A percentile compares a stretch with the other conserved stretches of the same genome.
phyloP scores from a whole-genome alignment of 2,797 vertebrate genomes.

The Aselliscus stoliczkanus region DNA sequence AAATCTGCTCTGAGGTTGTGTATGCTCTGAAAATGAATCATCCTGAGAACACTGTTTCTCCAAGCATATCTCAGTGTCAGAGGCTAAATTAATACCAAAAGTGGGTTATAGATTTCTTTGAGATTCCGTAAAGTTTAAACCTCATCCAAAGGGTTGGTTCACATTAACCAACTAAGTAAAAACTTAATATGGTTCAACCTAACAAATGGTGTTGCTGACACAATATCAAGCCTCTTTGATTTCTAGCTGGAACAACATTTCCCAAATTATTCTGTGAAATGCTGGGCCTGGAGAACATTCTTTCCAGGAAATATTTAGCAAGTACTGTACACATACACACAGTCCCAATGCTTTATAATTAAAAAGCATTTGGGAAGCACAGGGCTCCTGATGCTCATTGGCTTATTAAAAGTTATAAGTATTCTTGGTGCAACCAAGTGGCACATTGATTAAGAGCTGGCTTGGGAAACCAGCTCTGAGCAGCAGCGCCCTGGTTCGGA shows the following conservation, averaged over 20 bases:
- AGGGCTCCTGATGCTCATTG: background rate
- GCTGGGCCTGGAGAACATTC: background rate
- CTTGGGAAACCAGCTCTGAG: no score
- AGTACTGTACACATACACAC: background rate
- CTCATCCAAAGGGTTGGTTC: background rate
- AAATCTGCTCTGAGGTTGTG: background rate
- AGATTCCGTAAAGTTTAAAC: background rate
- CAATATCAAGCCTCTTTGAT: background rate
- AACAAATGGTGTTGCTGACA: background rate
- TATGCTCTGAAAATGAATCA: background rate
- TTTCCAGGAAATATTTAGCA: conserved; percentile 38
- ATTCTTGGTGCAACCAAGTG: no score
- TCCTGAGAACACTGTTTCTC: background rate
- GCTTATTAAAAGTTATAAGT: background rate
- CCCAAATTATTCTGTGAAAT: background rate
- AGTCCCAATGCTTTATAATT: background rate
- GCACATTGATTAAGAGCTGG: no score
- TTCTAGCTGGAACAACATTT: background rate
- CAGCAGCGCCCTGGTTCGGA: no score
- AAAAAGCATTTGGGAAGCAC: background rate
- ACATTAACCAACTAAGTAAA: background rate
- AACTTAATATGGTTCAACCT: background rate
- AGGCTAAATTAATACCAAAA: background rate
- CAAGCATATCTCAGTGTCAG: background rate
- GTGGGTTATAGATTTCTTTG: background rate